Evolutionary conservation across 2,797 vertebrate species (phyloP).

Genomic region (Micrastur ruficollis): DNA sequence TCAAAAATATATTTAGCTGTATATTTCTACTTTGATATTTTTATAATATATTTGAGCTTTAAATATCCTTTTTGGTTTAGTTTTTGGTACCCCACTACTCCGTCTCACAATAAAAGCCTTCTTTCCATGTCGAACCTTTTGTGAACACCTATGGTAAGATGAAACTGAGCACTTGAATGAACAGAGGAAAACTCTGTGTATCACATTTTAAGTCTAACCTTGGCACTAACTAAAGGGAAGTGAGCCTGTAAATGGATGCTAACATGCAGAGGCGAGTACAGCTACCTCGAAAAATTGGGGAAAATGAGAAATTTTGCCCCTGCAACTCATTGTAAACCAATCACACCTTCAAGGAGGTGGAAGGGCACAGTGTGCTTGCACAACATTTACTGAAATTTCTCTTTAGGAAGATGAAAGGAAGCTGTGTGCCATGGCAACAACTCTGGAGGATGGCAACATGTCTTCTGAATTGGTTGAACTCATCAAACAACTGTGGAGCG

Average conservation of each 20-base stretch:
- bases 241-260: not conserved
- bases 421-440: conserved; percentile 42
- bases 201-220: not conserved
- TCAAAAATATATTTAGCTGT: not conserved
- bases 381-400: not conserved
- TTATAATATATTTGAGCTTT: not conserved
- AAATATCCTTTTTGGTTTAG: not conserved
- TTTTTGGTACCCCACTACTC: not conserved
- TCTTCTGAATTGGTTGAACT: conserved; percentile 38
- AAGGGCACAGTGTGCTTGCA: not conserved
- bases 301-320: not conserved
- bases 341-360: not conserved
- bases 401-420: conserved; percentile 69
- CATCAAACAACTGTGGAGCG: conserved; percentile 64
- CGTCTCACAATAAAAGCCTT: not conserved
- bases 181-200: not conserved
- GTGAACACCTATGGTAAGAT: not conserved
- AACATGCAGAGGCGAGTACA: fast-evolving
- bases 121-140: not conserved
- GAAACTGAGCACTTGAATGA: not conserved
- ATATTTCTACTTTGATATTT: not conserved
- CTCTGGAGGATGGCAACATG: conserved; percentile 63
- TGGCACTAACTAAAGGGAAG: not conserved
- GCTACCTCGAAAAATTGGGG: not conserved
- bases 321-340: not conserved